Percentiles rank a stretch among this genome's conserved stretches.
These are phyloP conservation scores for Ectemnius continuus DNA, from an alignment of 2,888 invertebrate species.

Conservation along the genomic window DNA sequence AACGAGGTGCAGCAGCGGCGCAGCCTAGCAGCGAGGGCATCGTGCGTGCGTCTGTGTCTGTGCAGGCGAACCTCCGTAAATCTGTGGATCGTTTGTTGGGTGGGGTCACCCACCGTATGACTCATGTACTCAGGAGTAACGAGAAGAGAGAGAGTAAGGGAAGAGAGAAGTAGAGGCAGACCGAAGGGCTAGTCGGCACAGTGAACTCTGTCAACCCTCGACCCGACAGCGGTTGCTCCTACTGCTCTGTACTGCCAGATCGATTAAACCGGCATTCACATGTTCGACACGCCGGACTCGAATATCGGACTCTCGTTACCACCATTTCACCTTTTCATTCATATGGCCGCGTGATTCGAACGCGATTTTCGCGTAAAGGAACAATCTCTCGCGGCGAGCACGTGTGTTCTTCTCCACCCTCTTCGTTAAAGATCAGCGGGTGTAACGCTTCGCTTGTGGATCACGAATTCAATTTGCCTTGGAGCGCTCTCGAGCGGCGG, in stretches of 20 bases:
- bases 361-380: background rate
- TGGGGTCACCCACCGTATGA: conserved; percentile 29
- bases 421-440: conserved; percentile 19
- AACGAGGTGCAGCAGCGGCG: conserved; percentile 26
- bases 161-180: background rate
- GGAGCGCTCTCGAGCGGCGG: conserved; percentile 21
- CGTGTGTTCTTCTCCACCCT: conserved; percentile 9
- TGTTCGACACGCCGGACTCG: conserved; percentile 25
- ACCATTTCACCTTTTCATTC: conserved; percentile 31
- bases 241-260: conserved; percentile 9
- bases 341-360: background rate
- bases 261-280: conserved; percentile 42
- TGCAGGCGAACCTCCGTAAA: conserved; percentile 16
- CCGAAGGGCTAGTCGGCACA: background rate
- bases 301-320: conserved; percentile 42
- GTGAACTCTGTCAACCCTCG: conserved; percentile 26
- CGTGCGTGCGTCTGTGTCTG: conserved; percentile 12
- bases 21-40: conserved; percentile 5
- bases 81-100: conserved; percentile 19
- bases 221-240: background rate
- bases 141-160: background rate
- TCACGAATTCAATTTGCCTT: conserved; percentile 15
- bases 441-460: conserved; percentile 19
- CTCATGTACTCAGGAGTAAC: conserved; percentile 40
- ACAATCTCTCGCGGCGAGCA: background rate